Percentiles rank a stretch among this genome's conserved stretches.
These are phyloP conservation scores for Neodiprion fabricii DNA, from an alignment of 1,140 invertebrate species.

Conservation along the genomic window DNA sequence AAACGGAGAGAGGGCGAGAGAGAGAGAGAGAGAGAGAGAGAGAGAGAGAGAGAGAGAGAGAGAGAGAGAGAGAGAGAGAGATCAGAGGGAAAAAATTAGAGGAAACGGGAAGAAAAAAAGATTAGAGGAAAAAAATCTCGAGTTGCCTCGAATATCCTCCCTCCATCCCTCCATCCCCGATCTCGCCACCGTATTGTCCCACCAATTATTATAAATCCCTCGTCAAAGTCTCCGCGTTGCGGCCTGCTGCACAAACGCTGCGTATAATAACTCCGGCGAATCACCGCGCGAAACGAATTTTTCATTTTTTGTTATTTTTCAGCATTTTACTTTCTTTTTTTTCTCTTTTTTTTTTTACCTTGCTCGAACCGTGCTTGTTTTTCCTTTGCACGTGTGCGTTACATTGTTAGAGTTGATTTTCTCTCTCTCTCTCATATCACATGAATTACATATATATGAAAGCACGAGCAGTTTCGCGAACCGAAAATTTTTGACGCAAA, in stretches of 20 bases:
- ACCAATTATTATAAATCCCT: slow-evolving; percentile 31
- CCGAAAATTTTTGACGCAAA: neutral
- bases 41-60: too few relatives aligned
- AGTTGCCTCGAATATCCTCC: neutral
- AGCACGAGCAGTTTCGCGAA: neutral
- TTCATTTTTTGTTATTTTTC: neutral
- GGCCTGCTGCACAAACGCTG: slow-evolving; percentile 16
- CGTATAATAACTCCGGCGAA: too few relatives aligned
- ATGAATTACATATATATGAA: neutral
- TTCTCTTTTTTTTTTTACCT: too few relatives aligned
- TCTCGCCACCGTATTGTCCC: neutral
- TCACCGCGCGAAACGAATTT: too few relatives aligned
- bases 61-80: too few relatives aligned
- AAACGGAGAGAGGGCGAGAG: neutral
- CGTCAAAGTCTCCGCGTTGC: slow-evolving; percentile 10
- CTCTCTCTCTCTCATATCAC: neutral
- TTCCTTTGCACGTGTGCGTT: too few relatives aligned
- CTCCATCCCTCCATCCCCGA: neutral
- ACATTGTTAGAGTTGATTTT: too few relatives aligned
- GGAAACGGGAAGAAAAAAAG: too few relatives aligned
- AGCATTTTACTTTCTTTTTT: too few relatives aligned
- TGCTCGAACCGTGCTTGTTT: too few relatives aligned
- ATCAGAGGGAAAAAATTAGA: neutral
- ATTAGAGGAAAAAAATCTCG: neutral
- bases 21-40: too few relatives aligned